These are phyloP conservation scores for Lasioglossum calceatum DNA, from an alignment of 2,888 invertebrate species.

Conservation along the genomic window DNA sequence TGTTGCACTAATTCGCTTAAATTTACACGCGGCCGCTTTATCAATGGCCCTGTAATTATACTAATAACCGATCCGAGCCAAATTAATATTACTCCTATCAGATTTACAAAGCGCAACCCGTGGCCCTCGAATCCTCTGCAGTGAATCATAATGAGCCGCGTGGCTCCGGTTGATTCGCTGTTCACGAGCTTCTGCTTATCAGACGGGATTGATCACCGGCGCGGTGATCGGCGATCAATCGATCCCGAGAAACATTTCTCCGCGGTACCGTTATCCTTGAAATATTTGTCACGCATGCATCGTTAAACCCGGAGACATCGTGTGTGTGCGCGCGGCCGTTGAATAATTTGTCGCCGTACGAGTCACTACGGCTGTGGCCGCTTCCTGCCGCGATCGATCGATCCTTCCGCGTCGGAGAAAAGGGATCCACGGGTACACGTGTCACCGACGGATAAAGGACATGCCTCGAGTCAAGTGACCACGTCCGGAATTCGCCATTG, in stretches of 20 bases:
- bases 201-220: background rate
- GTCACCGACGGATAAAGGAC: conserved; percentile 46
- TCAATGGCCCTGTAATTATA: conserved; percentile 52
- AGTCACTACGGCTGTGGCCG: conserved; percentile 47
- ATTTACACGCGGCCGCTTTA: conserved; percentile 52
- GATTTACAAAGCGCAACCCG: conserved; percentile 44
- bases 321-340: conserved; percentile 29
- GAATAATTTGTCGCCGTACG: conserved; percentile 73
- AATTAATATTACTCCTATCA: conserved; percentile 52
- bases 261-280: background rate
- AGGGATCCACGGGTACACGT: conserved; percentile 30
- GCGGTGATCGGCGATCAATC: background rate
- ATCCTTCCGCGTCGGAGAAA: conserved; percentile 46
- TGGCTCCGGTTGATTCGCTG: background rate
- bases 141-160: conserved; percentile 2
- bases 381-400: conserved; percentile 65
- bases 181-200: background rate
- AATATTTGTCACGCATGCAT: conserved; percentile 38
- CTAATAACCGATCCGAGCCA: conserved; percentile 47
- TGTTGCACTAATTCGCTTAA: conserved; percentile 46
- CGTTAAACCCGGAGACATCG: conserved; percentile 9
- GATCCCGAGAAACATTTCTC: background rate
- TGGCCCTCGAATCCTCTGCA: background rate
- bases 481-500: conserved; percentile 54
- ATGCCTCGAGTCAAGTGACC: conserved; percentile 62